Conservation (phyloP, 2,797 vertebrate species). For the Naso thynnoides region DNA sequence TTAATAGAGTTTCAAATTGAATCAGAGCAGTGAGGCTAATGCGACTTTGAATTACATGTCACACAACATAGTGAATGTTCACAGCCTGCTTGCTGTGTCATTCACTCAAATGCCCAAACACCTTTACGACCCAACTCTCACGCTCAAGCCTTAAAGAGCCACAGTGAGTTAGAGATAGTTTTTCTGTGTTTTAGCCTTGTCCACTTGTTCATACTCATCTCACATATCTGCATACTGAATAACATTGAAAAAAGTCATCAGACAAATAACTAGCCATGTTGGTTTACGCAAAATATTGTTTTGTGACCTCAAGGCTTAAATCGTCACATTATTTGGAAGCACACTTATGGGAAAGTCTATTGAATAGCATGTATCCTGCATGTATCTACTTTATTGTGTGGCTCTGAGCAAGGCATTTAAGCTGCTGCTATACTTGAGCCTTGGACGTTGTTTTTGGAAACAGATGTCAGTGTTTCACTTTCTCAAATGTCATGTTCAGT, state of each 20-base stretch:
- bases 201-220: too few species aligned
- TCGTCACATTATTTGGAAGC: neutral
- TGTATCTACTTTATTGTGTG: too few species aligned
- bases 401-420: neutral
- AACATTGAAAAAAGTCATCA: too few species aligned
- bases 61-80: conserved; percentile 44
- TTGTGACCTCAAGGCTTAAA: neutral
- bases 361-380: neutral
- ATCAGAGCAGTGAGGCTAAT: conserved; percentile 40
- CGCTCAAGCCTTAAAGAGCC: neutral
- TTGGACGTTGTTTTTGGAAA: neutral
- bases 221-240: too few species aligned
- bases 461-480: neutral
- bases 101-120: conserved; percentile 6
- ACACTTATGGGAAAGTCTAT: neutral
- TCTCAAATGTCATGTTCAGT: neutral
- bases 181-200: neutral
- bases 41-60: conserved; percentile 55
- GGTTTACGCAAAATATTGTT: too few species aligned
- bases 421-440: neutral
- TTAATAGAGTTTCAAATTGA: conserved; percentile 58
- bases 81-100: conserved; percentile 25
- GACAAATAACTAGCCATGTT: too few species aligned
- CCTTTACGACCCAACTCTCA: neutral
- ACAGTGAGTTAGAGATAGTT: neutral